Evolutionary conservation across 2,888 invertebrate species (phyloP).

Genomic region (Smittia aterrima): DNA sequence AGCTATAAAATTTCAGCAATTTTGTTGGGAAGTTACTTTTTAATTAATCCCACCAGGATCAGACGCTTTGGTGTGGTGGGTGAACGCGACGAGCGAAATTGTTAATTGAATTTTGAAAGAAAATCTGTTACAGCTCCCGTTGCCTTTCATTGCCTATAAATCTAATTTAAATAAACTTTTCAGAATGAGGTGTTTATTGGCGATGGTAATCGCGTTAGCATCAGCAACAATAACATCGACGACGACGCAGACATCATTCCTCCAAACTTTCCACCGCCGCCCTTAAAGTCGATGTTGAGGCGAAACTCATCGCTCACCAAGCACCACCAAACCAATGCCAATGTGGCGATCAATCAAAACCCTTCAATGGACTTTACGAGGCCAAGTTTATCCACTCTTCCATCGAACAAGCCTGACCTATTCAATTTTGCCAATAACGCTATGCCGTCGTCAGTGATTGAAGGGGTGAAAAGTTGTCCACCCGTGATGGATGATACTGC

Average conservation of each 20-base stretch:
- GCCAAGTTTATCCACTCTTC: neutral
- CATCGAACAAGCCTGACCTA: slow-evolving; percentile 33
- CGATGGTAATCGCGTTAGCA: slow-evolving; percentile 22
- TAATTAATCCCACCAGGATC: slow-evolving; percentile 34
- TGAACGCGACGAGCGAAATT: neutral
- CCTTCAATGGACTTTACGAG: neutral
- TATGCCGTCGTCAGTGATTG: neutral
- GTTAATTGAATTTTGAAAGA: slow-evolving; percentile 32
- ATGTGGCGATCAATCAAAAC: slow-evolving; percentile 33
- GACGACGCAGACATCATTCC: slow-evolving; percentile 24
- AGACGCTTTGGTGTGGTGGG: neutral
- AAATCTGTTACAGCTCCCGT: neutral
- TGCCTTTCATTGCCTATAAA: neutral
- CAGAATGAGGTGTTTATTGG: slow-evolving; percentile 36
- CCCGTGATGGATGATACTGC: slow-evolving; percentile 2
- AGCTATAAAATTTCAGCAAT: neutral
- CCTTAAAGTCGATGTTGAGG: slow-evolving; percentile 1
- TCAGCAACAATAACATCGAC: neutral
- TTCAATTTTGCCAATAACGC: slow-evolving; percentile 35
- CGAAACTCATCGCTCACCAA: slow-evolving; percentile 19
- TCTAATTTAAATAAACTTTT: slow-evolving; percentile 16
- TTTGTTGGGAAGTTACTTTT: slow-evolving; percentile 21
- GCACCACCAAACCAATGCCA: slow-evolving; percentile 14
- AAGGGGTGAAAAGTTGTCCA: slow-evolving; percentile 2
- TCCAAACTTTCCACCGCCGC: slow-evolving; percentile 31